Evolutionary conservation across 2,888 invertebrate species (phyloP).

Genomic region (Cephus sareptanus): DNA sequence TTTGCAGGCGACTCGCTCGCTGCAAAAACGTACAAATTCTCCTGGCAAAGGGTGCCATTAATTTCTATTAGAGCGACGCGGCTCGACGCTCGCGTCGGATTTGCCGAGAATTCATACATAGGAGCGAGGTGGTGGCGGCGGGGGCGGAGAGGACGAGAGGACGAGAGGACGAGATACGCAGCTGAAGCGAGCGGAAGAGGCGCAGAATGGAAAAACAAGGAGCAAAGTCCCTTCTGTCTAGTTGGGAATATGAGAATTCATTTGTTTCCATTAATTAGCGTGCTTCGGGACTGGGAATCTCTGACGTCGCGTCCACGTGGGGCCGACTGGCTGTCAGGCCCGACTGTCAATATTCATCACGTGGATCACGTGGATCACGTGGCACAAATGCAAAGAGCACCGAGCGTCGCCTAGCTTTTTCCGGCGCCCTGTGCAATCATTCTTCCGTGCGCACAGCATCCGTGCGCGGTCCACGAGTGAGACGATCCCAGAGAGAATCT

Average conservation of each 20-base stretch:
- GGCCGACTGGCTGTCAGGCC: no score
- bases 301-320: neutral
- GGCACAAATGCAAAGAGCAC: neutral
- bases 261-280: constrained; percentile 45
- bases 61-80: constrained; percentile 41
- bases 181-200: neutral
- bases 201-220: neutral
- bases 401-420: no score
- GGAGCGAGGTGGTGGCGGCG: neutral
- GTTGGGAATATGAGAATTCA: constrained; percentile 34
- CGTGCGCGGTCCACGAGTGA: neutral
- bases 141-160: no score
- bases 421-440: neutral
- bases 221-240: constrained; percentile 12
- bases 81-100: constrained; percentile 32
- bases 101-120: constrained; percentile 11
- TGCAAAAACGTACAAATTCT: constrained; percentile 30
- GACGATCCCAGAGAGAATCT: neutral
- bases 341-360: neutral
- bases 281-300: neutral
- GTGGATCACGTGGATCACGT: neutral
- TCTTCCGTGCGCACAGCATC: neutral
- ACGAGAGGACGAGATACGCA: no score
- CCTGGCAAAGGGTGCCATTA: constrained; percentile 36
- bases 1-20: constrained; percentile 8